phyloP scores from a whole-genome alignment of 1,140 invertebrate species.

The Papilio aristodemus region DNA sequence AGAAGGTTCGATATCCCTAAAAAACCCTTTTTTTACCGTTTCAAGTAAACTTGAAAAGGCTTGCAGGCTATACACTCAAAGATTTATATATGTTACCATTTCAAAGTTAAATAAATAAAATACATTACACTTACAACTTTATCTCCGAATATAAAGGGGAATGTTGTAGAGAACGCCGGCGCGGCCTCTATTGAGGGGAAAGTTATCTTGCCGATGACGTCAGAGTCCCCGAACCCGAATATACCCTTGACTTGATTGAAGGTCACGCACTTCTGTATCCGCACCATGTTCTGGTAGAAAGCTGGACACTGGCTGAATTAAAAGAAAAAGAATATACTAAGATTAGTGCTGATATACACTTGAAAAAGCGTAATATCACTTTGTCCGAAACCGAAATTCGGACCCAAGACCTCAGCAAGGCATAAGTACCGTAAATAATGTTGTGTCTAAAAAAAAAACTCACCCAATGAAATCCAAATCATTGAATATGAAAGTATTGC shows the following conservation, averaged over 20 bases:
- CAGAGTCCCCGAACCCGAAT: slow-evolving; percentile 98
- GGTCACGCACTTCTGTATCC: slow-evolving; percentile 95
- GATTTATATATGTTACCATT: no score
- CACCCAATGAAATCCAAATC: slow-evolving; percentile 96
- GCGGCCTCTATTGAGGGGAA: slow-evolving; percentile 98
- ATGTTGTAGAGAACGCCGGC: slow-evolving; percentile 96
- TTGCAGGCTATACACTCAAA: no score
- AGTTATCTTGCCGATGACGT: slow-evolving; percentile 97
- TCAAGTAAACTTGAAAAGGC: no score
- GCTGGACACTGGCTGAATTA: slow-evolving; percentile 87
- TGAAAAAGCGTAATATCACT: no score
- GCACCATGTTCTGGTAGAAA: slow-evolving; percentile 96
- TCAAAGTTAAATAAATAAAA: no score
- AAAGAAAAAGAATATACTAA: slow-evolving; percentile 32
- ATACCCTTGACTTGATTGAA: slow-evolving; percentile 98
- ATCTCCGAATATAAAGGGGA: slow-evolving; percentile 95
- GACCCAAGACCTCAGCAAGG: no score
- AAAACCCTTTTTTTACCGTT: no score
- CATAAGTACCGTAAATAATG: no score
- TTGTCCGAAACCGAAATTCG: no score
- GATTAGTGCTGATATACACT: no score
- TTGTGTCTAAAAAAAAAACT: no score
- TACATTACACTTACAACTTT: slow-evolving; percentile 81
- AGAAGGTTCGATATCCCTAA: no score
- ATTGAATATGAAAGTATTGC: slow-evolving; percentile 99